A percentile compares a stretch with the other conserved stretches of the same genome.
Conservation (phyloP, 2,888 invertebrate genomes). For the Polyommatus iphigenia region DNA sequence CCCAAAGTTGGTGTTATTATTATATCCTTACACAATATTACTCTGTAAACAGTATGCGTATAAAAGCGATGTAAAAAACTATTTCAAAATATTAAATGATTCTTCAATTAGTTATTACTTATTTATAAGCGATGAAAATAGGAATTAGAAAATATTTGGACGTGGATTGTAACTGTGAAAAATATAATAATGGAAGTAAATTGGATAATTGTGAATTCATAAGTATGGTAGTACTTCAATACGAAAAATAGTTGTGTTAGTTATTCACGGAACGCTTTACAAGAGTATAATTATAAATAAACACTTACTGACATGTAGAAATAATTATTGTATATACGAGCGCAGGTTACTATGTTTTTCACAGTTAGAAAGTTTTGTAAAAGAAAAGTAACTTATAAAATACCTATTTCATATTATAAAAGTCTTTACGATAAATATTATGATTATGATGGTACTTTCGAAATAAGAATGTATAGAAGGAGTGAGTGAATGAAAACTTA, state of each 20-base stretch:
- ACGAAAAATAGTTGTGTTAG: background rate
- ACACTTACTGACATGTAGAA: too few species aligned
- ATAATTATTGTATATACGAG: background rate
- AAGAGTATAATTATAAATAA: background rate
- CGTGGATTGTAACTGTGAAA: slow-evolving; percentile 23
- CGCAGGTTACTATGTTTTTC: slow-evolving; percentile 20
- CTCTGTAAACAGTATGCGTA: slow-evolving; percentile 33
- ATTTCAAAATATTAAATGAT: slow-evolving; percentile 34
- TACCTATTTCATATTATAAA: slow-evolving; percentile 26
- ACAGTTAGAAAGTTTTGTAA: slow-evolving; percentile 21
- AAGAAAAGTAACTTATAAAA: slow-evolving; percentile 18
- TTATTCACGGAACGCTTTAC: background rate
- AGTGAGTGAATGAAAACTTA: slow-evolving; percentile 50
- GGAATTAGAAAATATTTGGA: slow-evolving; percentile 28
- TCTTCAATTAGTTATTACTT: slow-evolving; percentile 30
- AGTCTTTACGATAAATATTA: slow-evolving; percentile 17
- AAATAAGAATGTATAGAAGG: slow-evolving; percentile 12
- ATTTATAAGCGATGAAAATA: slow-evolving; percentile 32
- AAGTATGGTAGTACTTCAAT: background rate
- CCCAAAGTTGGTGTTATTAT: slow-evolving; percentile 7
- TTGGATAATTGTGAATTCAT: background rate
- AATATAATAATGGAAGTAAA: background rate
- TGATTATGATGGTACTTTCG: slow-evolving; percentile 15
- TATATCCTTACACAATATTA: slow-evolving; percentile 33
- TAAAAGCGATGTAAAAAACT: slow-evolving; percentile 34